Percentiles rank a stretch among this genome's conserved stretches.
These are phyloP conservation scores for Caradrina kadenii DNA, from an alignment of 2,888 invertebrate genomes.

Conservation along the genomic window DNA sequence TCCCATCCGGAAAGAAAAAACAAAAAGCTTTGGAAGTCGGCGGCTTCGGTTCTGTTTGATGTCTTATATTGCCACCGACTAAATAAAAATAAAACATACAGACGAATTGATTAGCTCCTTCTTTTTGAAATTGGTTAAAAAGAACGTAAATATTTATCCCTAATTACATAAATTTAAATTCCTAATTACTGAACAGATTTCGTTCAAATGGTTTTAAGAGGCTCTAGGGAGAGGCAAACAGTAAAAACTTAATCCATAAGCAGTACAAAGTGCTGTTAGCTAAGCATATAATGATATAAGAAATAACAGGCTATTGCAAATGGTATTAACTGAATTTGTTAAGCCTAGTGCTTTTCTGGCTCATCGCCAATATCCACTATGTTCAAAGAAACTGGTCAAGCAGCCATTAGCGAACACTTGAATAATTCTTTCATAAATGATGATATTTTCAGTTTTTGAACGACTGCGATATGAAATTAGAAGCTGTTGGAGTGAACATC, in stretches of 20 bases:
- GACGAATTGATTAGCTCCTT: no score
- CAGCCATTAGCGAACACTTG: constrained; percentile 17
- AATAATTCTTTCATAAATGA: constrained; percentile 1
- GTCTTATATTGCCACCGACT: no score
- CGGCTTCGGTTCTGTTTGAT: no score
- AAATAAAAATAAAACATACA: no score
- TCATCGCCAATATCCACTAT: constrained; percentile 20
- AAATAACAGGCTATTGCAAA: constrained; percentile 19
- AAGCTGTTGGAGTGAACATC: neutral
- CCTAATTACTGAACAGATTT: neutral
- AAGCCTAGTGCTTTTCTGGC: constrained; percentile 15
- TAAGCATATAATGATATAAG: constrained; percentile 7
- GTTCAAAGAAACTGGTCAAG: constrained; percentile 14
- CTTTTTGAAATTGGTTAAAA: no score
- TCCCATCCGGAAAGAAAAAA: no score
- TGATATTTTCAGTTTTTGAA: constrained; percentile 13
- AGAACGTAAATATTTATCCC: neutral
- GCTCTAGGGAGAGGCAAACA: neutral
- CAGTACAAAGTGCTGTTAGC: neutral
- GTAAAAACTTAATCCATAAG: neutral
- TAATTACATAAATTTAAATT: no score
- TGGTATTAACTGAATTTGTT: constrained; percentile 8
- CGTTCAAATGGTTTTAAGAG: neutral
- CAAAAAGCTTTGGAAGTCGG: no score
- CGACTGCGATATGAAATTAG: neutral